Conservation (phyloP, 2,888 invertebrate species). For the Tachystola acroxantha region DNA sequence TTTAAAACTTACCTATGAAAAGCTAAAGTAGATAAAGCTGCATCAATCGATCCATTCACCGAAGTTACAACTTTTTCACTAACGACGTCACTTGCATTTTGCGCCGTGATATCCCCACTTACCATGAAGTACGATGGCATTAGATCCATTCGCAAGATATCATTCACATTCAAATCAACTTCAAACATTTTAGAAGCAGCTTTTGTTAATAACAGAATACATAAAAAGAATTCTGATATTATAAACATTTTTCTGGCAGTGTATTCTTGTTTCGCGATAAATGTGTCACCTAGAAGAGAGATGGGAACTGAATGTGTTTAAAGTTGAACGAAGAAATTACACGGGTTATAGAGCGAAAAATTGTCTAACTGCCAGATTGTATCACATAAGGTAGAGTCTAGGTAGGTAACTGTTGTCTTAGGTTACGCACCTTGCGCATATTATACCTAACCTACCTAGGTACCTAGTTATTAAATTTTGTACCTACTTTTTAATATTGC, state of each 20-base stretch:
- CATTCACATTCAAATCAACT: slow-evolving; percentile 77
- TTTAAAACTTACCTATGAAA: slow-evolving; percentile 83
- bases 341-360: slow-evolving; percentile 38
- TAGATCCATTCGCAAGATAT: slow-evolving; percentile 83
- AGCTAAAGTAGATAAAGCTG: slow-evolving; percentile 81
- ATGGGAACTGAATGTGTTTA: slow-evolving; percentile 23
- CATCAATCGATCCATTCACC: slow-evolving; percentile 78
- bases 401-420: slow-evolving; percentile 1
- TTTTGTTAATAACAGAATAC: background rate
- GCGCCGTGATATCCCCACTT: slow-evolving; percentile 35
- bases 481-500: too few relatives aligned
- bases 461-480: too few relatives aligned
- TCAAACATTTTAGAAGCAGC: slow-evolving; percentile 33
- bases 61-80: slow-evolving; percentile 27
- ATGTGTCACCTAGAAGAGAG: slow-evolving; percentile 12
- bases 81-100: slow-evolving; percentile 22
- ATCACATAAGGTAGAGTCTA: slow-evolving; percentile 6
- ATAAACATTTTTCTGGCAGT: background rate
- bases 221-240: background rate
- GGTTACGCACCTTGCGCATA: too few relatives aligned
- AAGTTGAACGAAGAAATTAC: slow-evolving; percentile 40
- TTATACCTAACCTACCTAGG: too few relatives aligned
- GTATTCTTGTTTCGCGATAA: too few relatives aligned
- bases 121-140: slow-evolving; percentile 83
- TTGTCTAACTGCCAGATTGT: slow-evolving; percentile 7